Percentiles rank a stretch among this genome's conserved stretches.
Conservation (phyloP, 2,797 vertebrate genomes). For the Anabacerthia variegaticeps region DNA sequence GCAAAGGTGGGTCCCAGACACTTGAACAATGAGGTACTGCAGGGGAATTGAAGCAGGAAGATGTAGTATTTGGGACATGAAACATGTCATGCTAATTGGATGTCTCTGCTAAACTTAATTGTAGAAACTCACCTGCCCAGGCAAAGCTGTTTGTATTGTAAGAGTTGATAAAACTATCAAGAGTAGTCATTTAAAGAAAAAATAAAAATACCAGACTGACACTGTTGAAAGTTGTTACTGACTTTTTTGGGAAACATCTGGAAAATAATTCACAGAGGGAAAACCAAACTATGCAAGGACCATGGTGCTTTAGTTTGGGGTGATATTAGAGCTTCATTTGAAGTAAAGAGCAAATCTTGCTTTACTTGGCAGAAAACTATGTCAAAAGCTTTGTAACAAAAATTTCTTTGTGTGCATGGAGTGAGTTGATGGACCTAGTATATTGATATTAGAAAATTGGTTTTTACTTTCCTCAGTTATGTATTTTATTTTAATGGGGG, state of each 20-base stretch:
- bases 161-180: neutral
- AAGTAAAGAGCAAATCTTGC: neutral
- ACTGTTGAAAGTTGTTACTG: neutral
- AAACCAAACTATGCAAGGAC: neutral
- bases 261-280: neutral
- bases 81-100: accelerated
- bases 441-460: neutral
- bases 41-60: accelerated
- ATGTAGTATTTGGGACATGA: accelerated
- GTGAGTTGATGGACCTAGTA: neutral
- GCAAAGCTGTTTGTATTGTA: neutral
- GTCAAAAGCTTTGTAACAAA: neutral
- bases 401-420: neutral
- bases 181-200: neutral
- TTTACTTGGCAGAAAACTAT: neutral
- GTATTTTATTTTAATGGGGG: neutral
- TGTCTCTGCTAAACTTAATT: neutral
- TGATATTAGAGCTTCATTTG: neutral
- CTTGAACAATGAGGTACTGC: neutral
- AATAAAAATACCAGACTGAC: neutral
- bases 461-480: neutral
- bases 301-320: neutral
- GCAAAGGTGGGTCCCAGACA: neutral
- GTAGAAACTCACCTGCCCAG: neutral
- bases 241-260: neutral